These are phyloP conservation scores for Apogon hyalosoma DNA, from an alignment of 2,797 vertebrate species.

Conservation along the genomic window DNA sequence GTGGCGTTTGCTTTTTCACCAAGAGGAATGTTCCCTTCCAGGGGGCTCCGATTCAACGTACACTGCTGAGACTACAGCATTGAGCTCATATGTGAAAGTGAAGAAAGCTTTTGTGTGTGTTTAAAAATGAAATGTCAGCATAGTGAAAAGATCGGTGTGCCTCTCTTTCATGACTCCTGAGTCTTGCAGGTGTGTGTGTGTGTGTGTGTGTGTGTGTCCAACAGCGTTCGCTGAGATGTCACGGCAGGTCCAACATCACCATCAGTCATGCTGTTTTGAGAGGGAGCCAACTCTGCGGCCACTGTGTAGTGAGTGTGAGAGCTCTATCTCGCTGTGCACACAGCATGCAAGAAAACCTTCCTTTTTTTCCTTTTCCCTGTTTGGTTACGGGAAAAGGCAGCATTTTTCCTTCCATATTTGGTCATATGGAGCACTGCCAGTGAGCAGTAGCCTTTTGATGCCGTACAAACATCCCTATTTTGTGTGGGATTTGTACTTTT, in stretches of 20 bases:
- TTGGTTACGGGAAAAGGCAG: constrained; percentile 88
- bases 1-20: constrained; percentile 66
- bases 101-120: constrained; percentile 63
- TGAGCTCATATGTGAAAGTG: constrained; percentile 51
- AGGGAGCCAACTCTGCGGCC: constrained; percentile 65
- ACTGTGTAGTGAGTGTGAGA: constrained; percentile 76
- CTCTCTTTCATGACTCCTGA: constrained; percentile 39
- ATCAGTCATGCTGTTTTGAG: constrained; percentile 75
- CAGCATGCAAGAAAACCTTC: constrained; percentile 79
- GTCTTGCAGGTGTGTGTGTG: constrained; percentile 58
- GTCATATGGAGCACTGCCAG: constrained; percentile 86
- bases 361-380: constrained; percentile 69
- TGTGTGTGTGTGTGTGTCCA: constrained; percentile 17
- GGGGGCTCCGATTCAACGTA: constrained; percentile 40
- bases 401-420: constrained; percentile 89
- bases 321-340: constrained; percentile 82
- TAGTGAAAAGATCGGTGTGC: constrained; percentile 51
- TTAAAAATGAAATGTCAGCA: constrained; percentile 68
- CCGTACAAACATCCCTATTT: constrained; percentile 84
- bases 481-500: constrained; percentile 79
- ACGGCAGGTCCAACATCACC: constrained; percentile 58
- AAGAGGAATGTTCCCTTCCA: constrained; percentile 74
- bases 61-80: constrained; percentile 38
- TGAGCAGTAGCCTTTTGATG: constrained; percentile 86
- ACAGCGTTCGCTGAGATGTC: constrained; percentile 43